Conservation (phyloP, 2,113 vertebrate genomes). For the Muntiacus muntjak region DNA sequence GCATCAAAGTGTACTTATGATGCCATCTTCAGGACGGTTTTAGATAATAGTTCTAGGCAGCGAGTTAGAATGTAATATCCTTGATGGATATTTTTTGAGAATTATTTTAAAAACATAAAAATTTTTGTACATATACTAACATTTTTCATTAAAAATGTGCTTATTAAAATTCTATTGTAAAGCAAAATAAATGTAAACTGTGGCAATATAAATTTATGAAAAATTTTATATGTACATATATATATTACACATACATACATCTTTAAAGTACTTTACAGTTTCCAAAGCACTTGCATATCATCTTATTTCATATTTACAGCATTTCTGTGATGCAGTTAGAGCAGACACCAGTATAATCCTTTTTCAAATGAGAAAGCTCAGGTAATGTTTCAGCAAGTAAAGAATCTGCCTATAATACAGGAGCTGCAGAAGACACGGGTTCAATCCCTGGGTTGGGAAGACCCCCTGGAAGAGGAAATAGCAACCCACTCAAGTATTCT, state of each 20-base stretch:
- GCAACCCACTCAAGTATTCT: background rate
- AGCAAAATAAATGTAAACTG: background rate
- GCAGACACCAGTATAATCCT: background rate
- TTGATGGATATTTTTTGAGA: background rate
- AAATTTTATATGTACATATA: background rate
- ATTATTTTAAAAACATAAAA: background rate
- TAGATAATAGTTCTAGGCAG: slow-evolving; percentile 46
- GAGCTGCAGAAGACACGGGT: background rate
- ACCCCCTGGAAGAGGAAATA: background rate
- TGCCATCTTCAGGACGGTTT: slow-evolving; percentile 83
- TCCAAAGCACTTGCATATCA: background rate
- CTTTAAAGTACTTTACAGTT: background rate
- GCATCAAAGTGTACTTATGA: slow-evolving; percentile 65
- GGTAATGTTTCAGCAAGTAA: background rate
- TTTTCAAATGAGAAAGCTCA: background rate
- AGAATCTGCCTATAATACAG: background rate
- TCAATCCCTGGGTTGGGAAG: background rate
- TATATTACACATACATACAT: background rate
- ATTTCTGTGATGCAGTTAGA: background rate
- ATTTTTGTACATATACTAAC: background rate
- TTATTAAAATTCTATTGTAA: background rate
- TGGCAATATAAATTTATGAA: background rate
- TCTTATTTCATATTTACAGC: background rate
- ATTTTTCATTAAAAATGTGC: background rate
- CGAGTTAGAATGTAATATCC: background rate